phyloP scores from a whole-genome alignment of 2,797 vertebrate genomes.

The Catamblyrhynchus diadema region DNA sequence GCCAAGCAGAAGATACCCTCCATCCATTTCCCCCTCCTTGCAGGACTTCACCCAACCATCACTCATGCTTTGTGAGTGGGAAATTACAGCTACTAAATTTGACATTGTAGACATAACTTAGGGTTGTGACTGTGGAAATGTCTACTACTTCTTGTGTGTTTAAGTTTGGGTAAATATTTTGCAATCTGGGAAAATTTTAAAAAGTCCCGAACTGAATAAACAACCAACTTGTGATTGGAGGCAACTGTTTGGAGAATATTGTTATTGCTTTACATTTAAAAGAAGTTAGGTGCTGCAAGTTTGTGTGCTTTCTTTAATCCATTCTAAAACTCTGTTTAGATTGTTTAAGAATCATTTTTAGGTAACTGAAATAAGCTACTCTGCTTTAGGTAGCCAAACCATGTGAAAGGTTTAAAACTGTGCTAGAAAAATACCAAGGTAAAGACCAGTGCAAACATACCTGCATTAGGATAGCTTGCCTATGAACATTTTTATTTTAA shows the following conservation, averaged over 20 bases:
- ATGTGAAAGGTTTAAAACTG: background rate
- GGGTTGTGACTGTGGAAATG: background rate
- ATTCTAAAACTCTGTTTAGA: background rate
- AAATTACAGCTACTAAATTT: slow-evolving; percentile 5
- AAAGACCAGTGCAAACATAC: background rate
- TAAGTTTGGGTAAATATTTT: slow-evolving; percentile 42
- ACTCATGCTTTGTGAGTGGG: background rate
- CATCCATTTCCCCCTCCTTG: background rate
- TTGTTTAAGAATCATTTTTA: background rate
- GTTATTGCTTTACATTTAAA: background rate
- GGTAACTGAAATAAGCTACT: background rate
- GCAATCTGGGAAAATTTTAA: slow-evolving; percentile 5
- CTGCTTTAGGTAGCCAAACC: background rate
- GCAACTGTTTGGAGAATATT: background rate
- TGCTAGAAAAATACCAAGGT: background rate
- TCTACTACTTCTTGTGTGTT: background rate
- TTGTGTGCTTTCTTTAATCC: background rate
- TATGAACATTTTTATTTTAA: background rate
- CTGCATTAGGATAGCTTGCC: background rate
- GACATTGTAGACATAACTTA: background rate
- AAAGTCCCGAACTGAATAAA: background rate
- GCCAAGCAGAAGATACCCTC: background rate
- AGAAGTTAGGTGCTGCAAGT: background rate
- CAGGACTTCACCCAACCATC: background rate
- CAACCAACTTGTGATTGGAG: background rate